Evolutionary conservation across 2,113 vertebrate species (phyloP), one percentile per base, ranked within the genome.

Genomic region (Cebidichthys violaceus): DNA sequence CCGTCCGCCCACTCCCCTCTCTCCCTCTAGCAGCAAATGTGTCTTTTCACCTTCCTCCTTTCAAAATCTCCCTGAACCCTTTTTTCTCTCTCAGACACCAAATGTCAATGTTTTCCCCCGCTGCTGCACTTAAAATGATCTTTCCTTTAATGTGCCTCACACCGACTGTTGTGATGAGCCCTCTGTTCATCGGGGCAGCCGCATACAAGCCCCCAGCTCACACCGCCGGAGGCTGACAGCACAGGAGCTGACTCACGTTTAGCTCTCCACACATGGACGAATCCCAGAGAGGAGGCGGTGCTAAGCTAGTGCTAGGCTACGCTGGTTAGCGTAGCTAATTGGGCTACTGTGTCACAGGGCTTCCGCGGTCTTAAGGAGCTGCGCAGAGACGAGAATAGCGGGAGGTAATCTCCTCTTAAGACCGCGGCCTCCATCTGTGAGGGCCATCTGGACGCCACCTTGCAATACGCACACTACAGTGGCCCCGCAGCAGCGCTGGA

Each of bases 401-500:
- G 90, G 92, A 86, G 89, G 95, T 92, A 96, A 97, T 96, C 95
- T 94, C 94, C 74, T 92, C 92, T 33, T 96, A 96, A 95, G 93
- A 95, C 94, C 93, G 89, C 90, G 89, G 89, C 87, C 93, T 92
- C 95, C 96, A 97, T 96, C 95, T 97, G 96, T 89, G 93, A 94
- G 77, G 87, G 87, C 96, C 96, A 96, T 96, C 94, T 96, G 96
- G 93, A 88, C 85, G 0, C 57, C 81, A 76, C 66, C 70, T 76
- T 69, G 18, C 79, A 84, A 66, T 6, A 27, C 54, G 4, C 54
- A 57, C 54, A 57, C 54, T 27, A 24, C 27, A 4, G 50, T 52
- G 8, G 2, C 50, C 15, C 8, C 8, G 69, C 55, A 75, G 71
- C 79, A 55, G 71, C 79, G 69, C 77, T 76, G 50, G 24, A 75